Conservation (phyloP, 2,113 vertebrate genomes). For the Lophotis ruficrista region DNA sequence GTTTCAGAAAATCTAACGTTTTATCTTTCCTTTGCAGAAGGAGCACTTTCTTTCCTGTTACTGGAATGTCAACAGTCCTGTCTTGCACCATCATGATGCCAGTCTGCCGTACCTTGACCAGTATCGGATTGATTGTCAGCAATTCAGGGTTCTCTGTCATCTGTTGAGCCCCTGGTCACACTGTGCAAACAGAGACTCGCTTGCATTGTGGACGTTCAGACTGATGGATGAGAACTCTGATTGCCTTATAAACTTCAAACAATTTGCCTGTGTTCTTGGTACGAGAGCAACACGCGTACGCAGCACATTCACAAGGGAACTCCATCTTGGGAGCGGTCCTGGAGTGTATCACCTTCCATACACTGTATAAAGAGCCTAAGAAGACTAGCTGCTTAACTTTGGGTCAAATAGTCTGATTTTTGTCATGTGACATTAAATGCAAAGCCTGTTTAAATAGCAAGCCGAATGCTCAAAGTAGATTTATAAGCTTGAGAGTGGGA, state of each 20-base stretch:
- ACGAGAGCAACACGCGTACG: not conserved
- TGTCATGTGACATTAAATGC: not conserved
- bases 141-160: conserved; percentile 87
- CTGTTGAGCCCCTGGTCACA: conserved; percentile 92
- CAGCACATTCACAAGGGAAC: not conserved
- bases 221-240: conserved; percentile 88
- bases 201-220: conserved; percentile 89
- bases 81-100: conserved; percentile 90
- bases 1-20: not conserved
- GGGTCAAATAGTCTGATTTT: not conserved
- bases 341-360: not conserved
- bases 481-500: not conserved
- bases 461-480: not conserved
- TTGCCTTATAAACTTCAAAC: conserved; percentile 94
- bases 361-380: not conserved
- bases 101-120: conserved; percentile 95
- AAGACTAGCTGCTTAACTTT: not conserved
- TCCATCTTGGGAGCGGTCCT: not conserved
- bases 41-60: conserved; percentile 96
- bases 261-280: conserved; percentile 90
- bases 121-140: conserved; percentile 91
- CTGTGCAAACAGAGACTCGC: conserved; percentile 81
- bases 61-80: conserved; percentile 82
- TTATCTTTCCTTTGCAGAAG: conserved; percentile 77
- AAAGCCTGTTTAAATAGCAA: not conserved